These are phyloP conservation scores for Leucosticte australis DNA, from an alignment of 2,113 vertebrate genomes.

Conservation along the genomic window DNA sequence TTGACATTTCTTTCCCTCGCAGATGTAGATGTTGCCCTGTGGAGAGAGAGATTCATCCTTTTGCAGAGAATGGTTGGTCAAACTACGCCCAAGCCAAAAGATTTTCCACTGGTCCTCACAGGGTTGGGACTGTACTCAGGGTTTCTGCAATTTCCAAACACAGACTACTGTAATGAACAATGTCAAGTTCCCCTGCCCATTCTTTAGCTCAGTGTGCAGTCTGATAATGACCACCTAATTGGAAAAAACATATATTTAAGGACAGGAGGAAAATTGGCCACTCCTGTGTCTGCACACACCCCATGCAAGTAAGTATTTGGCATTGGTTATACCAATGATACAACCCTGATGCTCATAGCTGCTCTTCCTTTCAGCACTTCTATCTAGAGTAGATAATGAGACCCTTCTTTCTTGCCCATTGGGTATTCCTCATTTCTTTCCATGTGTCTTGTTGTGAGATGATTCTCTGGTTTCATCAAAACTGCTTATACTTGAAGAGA, in stretches of 20 bases:
- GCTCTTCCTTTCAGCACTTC: not conserved
- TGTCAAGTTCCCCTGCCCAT: not conserved
- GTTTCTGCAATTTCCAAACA: not conserved
- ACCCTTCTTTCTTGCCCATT: not conserved
- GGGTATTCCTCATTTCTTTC: not conserved
- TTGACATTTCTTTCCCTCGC: not conserved
- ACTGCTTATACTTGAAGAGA: not conserved
- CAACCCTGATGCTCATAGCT: not conserved
- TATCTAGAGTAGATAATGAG: fast-evolving
- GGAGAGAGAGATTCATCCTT: not conserved
- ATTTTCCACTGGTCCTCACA: not conserved
- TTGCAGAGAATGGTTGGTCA: not conserved
- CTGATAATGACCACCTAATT: not conserved
- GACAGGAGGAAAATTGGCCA: not conserved
- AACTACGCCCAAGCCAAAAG: not conserved
- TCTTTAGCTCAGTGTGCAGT: not conserved
- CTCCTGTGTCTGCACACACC: not conserved
- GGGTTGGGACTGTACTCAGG: not conserved
- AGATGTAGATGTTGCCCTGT: not conserved
- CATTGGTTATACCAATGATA: not conserved
- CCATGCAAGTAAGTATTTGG: not conserved
- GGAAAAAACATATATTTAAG: not conserved
- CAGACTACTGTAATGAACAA: not conserved
- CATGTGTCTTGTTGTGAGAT: not conserved
- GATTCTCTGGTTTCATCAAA: not conserved